A percentile compares a stretch with the other conserved stretches of the same genome.
Evolutionary conservation across 2,888 invertebrate genomes (phyloP).

Genomic region (Vannuccia rotundouncinata): DNA sequence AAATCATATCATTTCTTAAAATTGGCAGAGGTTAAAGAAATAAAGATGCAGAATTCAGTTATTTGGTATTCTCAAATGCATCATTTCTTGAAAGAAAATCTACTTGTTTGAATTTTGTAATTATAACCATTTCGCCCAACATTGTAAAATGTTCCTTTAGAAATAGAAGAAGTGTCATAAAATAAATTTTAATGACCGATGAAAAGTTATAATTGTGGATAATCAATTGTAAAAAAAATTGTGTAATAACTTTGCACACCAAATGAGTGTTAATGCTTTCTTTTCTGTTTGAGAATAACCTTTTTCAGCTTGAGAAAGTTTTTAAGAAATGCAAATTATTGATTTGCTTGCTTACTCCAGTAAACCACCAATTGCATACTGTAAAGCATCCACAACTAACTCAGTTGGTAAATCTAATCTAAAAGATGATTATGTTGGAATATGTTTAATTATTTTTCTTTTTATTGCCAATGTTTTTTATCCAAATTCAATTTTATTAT

Average conservation of each 20-base stretch:
- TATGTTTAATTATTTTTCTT: background rate
- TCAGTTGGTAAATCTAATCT: background rate
- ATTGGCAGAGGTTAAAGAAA: background rate
- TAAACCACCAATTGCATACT: background rate
- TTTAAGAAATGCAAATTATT: background rate
- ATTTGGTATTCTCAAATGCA: background rate
- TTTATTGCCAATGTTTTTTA: background rate
- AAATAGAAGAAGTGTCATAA: background rate
- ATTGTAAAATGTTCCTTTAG: background rate
- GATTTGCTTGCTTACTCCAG: background rate
- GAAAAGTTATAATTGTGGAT: background rate
- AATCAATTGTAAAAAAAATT: background rate
- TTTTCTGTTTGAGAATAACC: conserved; percentile 8
- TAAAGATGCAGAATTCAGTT: background rate
- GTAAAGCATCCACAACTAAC: background rate
- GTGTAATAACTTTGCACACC: background rate
- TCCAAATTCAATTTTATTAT: background rate
- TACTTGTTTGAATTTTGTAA: background rate
- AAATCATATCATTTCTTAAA: background rate
- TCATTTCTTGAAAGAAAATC: background rate
- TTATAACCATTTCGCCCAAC: background rate
- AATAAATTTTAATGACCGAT: background rate
- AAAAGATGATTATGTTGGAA: background rate
- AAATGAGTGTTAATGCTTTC: background rate
- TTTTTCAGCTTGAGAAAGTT: background rate